Evolutionary conservation across 2,888 invertebrate genomes (phyloP), one percentile per base, ranked within the genome.

Genomic region (Sinohyriopsis cumingii): DNA sequence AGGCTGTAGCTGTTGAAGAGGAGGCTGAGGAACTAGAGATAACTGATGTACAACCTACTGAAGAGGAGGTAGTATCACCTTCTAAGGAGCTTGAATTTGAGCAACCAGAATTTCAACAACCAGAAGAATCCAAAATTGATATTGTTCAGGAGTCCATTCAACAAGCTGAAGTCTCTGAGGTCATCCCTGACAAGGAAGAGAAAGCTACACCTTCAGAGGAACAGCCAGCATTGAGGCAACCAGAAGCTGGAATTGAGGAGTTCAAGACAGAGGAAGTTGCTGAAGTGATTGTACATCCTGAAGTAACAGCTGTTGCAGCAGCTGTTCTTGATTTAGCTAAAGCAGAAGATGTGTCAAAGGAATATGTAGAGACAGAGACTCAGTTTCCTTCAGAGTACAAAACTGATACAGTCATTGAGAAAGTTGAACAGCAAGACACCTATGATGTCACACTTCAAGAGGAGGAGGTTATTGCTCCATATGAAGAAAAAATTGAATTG

Each of bases 121-220:
- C 73, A 45, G 72, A 70, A 62, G 71, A 71, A 70, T 76, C 65
- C 59, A 75, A 76, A 61, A 64, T 69, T 59, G 73, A 78, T n/a
- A 61, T 72, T 55, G 55, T 65, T 15, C 55, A 63, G 55, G 75
- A 78, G 55, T 65, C 62, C 18, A 6, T 63, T 61, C 73, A 72
- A 28, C 64, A 72, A 65, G 69, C 68, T 55, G 71, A 69, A 24
- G 68, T 76, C 1, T 55, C 59, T 57, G 78, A 76, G 19, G 73
- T 76, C 57, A 54, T 62, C 19, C 53, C 45, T 25, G 67, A 56
- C 24, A 64, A 55, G 53, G 67, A 63, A 19, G 70, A 66, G 20
- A 53, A 54, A 28, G 56, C 24, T 56, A 33, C 55, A 4, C 45
- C 62, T 22, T 53, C 22, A 62, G 33, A n/a, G 33, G 22, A 20